Evolutionary conservation across 2,113 vertebrate species (phyloP).

Genomic region (Butorides virescens): DNA sequence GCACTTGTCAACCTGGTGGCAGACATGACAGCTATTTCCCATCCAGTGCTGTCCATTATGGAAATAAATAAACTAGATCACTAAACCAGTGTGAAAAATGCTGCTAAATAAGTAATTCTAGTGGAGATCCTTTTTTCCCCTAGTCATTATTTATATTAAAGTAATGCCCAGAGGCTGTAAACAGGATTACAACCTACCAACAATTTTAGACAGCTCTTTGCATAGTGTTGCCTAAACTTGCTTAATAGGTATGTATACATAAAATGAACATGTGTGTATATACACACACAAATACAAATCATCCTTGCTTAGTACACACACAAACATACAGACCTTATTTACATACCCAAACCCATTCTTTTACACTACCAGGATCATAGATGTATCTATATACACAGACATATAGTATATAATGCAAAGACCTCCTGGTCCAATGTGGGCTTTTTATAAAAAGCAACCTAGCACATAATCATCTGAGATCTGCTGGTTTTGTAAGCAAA

Average conservation of each 20-base stretch:
- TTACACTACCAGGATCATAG: background rate
- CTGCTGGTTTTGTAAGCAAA: background rate
- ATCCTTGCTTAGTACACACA: background rate
- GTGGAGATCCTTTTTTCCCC: background rate
- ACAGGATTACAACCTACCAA: background rate
- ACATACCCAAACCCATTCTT: background rate
- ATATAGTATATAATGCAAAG: background rate
- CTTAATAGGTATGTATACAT: background rate
- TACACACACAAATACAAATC: background rate
- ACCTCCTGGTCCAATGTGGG: background rate
- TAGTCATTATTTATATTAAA: conserved; percentile 14
- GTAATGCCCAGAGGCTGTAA: background rate
- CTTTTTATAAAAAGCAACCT: background rate
- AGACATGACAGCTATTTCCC: background rate
- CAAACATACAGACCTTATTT: background rate
- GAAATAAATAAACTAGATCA: background rate
- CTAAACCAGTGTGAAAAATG: background rate
- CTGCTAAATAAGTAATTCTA: background rate
- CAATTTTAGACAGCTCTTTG: background rate
- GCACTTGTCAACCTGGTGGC: background rate
- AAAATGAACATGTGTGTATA: background rate
- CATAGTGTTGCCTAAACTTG: background rate
- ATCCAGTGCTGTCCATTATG: background rate
- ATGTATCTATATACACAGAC: background rate
- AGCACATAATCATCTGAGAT: background rate